Conservation (phyloP, 2,888 invertebrate genomes). For the Tryphoninae sp. region DNA sequence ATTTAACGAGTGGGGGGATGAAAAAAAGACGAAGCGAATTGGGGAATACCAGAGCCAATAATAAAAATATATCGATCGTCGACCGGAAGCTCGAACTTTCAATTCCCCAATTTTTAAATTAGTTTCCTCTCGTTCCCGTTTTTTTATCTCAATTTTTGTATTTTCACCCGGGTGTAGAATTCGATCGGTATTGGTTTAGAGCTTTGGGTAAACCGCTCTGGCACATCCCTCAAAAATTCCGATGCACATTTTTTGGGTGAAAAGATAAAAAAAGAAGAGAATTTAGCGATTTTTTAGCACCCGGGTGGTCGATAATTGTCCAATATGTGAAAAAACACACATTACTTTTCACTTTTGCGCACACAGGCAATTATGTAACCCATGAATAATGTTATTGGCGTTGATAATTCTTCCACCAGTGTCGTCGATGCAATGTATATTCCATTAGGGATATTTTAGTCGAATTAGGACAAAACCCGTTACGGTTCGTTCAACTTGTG, state of each 20-base stretch:
- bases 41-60: neutral
- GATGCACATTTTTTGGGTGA: too few relatives aligned
- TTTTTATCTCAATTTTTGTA: neutral
- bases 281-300: neutral
- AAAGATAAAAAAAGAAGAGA: too few relatives aligned
- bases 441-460: constrained; percentile 65
- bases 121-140: neutral
- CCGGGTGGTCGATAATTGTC: neutral
- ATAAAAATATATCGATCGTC: constrained; percentile 14
- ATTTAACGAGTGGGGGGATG: neutral
- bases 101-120: neutral
- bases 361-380: constrained; percentile 6
- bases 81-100: neutral
- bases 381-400: constrained; percentile 33
- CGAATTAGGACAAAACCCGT: constrained; percentile 66
- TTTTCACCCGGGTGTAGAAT: neutral
- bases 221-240: neutral
- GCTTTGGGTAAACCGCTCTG: neutral
- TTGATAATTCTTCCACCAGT: constrained; percentile 40
- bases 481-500: constrained; percentile 64
- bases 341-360: neutral
- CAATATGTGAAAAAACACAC: neutral
- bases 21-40: neutral
- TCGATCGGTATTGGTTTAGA: neutral
- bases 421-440: constrained; percentile 46